Percentiles rank a stretch among this genome's conserved stretches.
Conservation (phyloP, 2,797 vertebrate species). For the Spheniscus humboldti region DNA sequence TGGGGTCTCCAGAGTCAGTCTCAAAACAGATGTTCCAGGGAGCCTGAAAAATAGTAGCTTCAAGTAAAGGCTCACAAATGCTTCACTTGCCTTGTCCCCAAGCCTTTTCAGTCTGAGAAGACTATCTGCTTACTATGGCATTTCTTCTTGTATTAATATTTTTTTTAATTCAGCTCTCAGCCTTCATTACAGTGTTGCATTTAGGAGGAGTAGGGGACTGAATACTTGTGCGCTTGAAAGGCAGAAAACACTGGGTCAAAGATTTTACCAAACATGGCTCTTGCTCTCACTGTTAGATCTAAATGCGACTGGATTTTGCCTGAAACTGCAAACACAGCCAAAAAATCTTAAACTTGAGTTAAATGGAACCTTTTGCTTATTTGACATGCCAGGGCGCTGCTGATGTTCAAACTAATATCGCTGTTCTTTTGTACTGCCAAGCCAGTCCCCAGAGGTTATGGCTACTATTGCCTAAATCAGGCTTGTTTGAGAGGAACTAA, state of each 20-base stretch:
- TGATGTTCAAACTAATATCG: background rate
- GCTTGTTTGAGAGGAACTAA: background rate
- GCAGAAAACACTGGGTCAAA: background rate
- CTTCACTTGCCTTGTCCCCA: background rate
- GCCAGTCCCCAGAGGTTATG: background rate
- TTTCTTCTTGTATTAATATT: background rate
- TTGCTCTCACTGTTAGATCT: background rate
- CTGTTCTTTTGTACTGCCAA: background rate
- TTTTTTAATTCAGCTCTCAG: background rate
- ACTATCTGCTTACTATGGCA: background rate
- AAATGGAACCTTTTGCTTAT: background rate
- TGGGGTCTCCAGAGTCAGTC: background rate
- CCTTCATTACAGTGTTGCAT: background rate
- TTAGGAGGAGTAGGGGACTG: background rate
- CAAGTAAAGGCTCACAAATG: background rate
- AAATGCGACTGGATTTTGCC: background rate
- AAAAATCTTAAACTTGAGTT: background rate
- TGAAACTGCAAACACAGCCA: background rate
- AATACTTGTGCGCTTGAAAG: background rate
- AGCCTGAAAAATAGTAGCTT: background rate
- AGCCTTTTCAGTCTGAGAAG: background rate
- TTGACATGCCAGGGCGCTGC: background rate
- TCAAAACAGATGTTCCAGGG: constrained; percentile 5
- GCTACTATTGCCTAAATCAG: background rate
- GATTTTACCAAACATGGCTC: background rate